Evolutionary conservation across 1,140 invertebrate genomes (phyloP).

Genomic region (Cecropterus lyciades): DNA sequence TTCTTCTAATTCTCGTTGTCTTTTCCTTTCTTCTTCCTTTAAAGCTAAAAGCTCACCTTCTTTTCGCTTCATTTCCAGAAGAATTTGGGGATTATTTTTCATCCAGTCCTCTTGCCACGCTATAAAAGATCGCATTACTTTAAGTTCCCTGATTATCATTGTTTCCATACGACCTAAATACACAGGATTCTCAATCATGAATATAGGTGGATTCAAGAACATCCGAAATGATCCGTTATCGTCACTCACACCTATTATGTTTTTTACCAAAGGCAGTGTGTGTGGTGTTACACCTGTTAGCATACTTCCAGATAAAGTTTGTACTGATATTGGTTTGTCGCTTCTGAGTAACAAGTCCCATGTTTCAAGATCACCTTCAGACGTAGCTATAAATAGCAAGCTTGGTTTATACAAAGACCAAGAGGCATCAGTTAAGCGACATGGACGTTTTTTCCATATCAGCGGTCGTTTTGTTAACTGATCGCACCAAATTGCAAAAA

Average conservation of each 20-base stretch:
- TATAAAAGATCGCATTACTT: slow-evolving; percentile 70
- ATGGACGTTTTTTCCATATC: slow-evolving; percentile 72
- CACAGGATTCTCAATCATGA: slow-evolving; percentile 67
- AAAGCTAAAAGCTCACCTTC: slow-evolving; percentile 66
- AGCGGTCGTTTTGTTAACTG: slow-evolving; percentile 60
- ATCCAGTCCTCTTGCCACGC: slow-evolving; percentile 75
- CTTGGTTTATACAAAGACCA: slow-evolving; percentile 80
- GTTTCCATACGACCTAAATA: slow-evolving; percentile 61
- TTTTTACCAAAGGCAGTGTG: slow-evolving; percentile 76
- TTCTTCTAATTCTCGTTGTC: slow-evolving; percentile 67
- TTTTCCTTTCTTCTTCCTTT: slow-evolving; percentile 75
- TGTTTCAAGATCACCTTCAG: slow-evolving; percentile 72
- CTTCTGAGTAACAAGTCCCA: slow-evolving; percentile 77
- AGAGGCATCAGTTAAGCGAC: slow-evolving; percentile 64
- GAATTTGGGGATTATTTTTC: slow-evolving; percentile 70
- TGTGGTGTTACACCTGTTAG: slow-evolving; percentile 84
- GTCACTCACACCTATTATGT: slow-evolving; percentile 85
- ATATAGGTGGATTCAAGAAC: slow-evolving; percentile 82
- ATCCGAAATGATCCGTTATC: slow-evolving; percentile 86
- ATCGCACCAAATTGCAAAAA: slow-evolving; percentile 77
- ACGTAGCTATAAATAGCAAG: slow-evolving; percentile 68
- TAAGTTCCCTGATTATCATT: slow-evolving; percentile 71
- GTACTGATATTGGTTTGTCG: slow-evolving; percentile 70
- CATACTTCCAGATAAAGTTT: slow-evolving; percentile 72
- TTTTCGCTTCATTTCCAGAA: slow-evolving; percentile 72